Percentiles rank a stretch among this genome's conserved stretches.
Evolutionary conservation across 1,140 invertebrate species (phyloP).

Genomic region (Carposina sasakii): DNA sequence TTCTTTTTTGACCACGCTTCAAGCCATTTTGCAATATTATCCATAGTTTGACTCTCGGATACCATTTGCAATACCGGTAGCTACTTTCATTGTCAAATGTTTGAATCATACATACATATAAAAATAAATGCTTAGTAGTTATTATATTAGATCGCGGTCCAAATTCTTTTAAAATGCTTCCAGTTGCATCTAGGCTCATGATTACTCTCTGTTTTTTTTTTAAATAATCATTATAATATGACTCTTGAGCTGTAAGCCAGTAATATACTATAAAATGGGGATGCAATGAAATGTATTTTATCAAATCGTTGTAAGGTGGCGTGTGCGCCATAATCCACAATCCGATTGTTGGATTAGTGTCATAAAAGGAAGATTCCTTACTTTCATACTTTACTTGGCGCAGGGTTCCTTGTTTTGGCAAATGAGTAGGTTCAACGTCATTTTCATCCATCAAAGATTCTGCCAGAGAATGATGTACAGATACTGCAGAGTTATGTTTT

Average conservation of each 20-base stretch:
- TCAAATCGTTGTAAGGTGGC: background rate
- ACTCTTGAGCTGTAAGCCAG: background rate
- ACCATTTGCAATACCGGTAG: background rate
- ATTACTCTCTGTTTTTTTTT: background rate
- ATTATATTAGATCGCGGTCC: background rate
- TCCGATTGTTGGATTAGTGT: background rate
- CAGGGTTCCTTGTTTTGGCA: background rate
- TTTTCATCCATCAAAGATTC: background rate
- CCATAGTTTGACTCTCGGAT: conserved; percentile 2
- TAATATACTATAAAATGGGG: background rate
- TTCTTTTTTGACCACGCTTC: background rate
- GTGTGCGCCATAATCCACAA: background rate
- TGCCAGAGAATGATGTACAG: background rate
- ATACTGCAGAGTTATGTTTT: background rate
- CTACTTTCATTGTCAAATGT: background rate
- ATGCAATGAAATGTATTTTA: background rate
- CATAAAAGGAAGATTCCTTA: background rate
- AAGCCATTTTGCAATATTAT: background rate
- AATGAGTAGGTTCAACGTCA: background rate
- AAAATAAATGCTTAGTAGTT: background rate
- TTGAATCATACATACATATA: background rate
- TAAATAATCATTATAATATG: background rate
- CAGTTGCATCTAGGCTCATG: background rate
- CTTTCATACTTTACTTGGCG: conserved; percentile 1
- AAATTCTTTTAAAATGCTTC: conserved; percentile 4